phyloP scores from a whole-genome alignment of 2,113 vertebrate genomes.

The Datnioides undecimradiatus region DNA sequence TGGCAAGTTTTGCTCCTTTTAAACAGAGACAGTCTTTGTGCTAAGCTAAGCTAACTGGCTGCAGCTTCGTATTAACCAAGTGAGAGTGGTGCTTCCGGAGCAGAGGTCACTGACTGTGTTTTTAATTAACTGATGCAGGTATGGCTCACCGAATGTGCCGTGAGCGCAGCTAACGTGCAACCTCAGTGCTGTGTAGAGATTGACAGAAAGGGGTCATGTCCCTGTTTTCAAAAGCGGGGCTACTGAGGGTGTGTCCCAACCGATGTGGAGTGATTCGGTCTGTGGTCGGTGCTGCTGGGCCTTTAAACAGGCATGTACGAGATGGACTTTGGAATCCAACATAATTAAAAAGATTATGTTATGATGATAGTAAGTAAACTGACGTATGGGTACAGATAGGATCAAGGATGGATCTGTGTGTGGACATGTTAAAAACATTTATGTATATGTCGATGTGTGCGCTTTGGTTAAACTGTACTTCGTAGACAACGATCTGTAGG shows the following conservation, averaged over 20 bases:
- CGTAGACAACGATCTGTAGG: not conserved
- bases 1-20: not conserved
- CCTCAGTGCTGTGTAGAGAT: not conserved
- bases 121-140: not conserved
- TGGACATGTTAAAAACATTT: not conserved
- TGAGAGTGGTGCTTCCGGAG: no score
- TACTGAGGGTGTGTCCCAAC: slow-evolving; percentile 7
- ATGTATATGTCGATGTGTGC: not conserved
- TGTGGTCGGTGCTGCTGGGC: not conserved
- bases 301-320: not conserved
- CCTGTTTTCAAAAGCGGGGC: slow-evolving; percentile 24
- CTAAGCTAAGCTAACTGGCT: not conserved
- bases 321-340: not conserved
- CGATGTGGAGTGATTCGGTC: not conserved
- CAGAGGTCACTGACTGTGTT: not conserved
- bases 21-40: no score
- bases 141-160: not conserved
- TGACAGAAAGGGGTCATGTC: slow-evolving; percentile 18
- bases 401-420: not conserved
- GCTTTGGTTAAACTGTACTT: not conserved
- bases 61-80: not conserved
- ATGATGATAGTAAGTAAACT: not conserved
- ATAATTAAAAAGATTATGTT: not conserved
- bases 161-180: not conserved
- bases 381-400: not conserved